Conservation (phyloP, 1,140 invertebrate species). For the Coelopa frigida region DNA sequence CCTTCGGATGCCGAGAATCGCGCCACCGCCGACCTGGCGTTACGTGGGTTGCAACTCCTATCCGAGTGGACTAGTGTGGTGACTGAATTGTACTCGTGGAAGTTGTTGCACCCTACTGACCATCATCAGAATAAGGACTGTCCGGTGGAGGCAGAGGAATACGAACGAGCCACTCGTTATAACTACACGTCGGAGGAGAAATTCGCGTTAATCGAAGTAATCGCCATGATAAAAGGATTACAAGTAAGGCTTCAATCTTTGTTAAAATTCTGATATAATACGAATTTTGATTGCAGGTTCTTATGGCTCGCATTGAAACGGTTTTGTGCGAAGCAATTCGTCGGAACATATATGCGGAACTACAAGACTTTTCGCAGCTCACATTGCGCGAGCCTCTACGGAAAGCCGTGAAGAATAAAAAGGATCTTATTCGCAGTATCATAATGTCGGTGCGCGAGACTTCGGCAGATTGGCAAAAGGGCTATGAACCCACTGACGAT, state of each 20-base stretch:
- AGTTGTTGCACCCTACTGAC: slow-evolving; percentile 95
- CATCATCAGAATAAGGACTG: slow-evolving; percentile 94
- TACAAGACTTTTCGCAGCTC: slow-evolving; percentile 97
- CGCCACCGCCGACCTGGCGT: slow-evolving; percentile 83
- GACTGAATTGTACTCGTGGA: slow-evolving; percentile 97
- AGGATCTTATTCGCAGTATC: slow-evolving; percentile 90
- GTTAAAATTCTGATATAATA: not conserved
- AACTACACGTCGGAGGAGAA: slow-evolving; percentile 98
- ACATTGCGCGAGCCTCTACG: slow-evolving; percentile 83
- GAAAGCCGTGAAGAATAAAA: slow-evolving; percentile 97
- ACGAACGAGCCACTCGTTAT: slow-evolving; percentile 95
- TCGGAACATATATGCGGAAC: slow-evolving; percentile 89
- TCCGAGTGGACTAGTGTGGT: slow-evolving; percentile 97
- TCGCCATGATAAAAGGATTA: slow-evolving; percentile 98
- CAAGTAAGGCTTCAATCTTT: slow-evolving; percentile 49
- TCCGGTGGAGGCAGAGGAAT: slow-evolving; percentile 96
- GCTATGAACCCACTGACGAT: slow-evolving; percentile 85
- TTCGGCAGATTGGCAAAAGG: slow-evolving; percentile 92
- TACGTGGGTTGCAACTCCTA: slow-evolving; percentile 85
- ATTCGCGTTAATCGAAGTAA: slow-evolving; percentile 96
- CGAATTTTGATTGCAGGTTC: slow-evolving; percentile 46
- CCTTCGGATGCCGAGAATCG: slow-evolving; percentile 89
- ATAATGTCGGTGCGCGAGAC: slow-evolving; percentile 93
- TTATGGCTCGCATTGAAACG: slow-evolving; percentile 97
- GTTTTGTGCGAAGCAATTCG: slow-evolving; percentile 95